Percentiles rank a stretch among this genome's conserved stretches.
Conservation (phyloP, 2,888 invertebrate genomes). For the Lycia hirtaria region DNA sequence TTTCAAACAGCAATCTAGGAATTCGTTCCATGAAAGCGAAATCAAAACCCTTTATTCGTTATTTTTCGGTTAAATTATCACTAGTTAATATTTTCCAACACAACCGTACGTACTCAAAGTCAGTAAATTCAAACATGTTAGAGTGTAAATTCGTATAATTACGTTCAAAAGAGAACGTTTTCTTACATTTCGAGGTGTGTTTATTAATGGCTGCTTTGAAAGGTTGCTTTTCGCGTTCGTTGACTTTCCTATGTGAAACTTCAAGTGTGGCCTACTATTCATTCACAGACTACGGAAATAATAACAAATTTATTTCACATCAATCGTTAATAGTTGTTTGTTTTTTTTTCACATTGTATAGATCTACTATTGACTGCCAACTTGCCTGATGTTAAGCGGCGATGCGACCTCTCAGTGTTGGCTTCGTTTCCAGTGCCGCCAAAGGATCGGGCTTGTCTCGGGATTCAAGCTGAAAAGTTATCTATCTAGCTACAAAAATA, state of each 20-base stretch:
- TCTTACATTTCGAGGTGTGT: constrained; percentile 33
- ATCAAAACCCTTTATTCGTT: no score
- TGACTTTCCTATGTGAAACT: constrained; percentile 59
- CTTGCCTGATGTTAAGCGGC: no score
- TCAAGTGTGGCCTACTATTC: constrained; percentile 55
- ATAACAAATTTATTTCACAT: no score
- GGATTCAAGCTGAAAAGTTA: no score
- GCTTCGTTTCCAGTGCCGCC: no score
- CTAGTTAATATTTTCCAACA: background rate
- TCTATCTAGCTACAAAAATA: no score
- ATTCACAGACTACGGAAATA: background rate
- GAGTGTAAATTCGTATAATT: constrained; percentile 14
- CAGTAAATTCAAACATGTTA: background rate
- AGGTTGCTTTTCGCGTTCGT: constrained; percentile 62
- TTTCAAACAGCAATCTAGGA: no score
- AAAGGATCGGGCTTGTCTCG: no score
- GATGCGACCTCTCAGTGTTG: no score
- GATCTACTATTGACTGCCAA: background rate
- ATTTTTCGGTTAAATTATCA: background rate
- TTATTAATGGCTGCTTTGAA: constrained; percentile 54
- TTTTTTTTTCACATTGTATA: background rate
- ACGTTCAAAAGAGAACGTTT: constrained; percentile 11
- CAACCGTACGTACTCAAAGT: background rate
- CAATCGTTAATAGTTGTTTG: background rate
- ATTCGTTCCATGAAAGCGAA: no score